Evolutionary conservation across 2,888 invertebrate species (phyloP), one percentile per base, ranked within the genome.

Genomic region (Philonicus albiceps): DNA sequence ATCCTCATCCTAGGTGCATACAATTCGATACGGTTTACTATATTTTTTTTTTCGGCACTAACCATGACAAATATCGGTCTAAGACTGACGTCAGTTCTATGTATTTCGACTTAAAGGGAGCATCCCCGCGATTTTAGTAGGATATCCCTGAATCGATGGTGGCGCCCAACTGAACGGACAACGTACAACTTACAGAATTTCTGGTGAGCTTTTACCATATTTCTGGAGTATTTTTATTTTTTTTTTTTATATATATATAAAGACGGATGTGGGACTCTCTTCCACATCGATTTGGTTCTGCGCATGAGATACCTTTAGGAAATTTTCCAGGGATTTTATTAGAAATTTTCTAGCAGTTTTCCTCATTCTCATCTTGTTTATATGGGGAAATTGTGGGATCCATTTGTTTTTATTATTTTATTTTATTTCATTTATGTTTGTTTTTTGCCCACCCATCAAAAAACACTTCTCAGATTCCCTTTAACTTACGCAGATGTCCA

Each of bases 41-140:
- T 31, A 31, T 31, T 88, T 89, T 89, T 88, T 22, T 55, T 64
- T 88, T 90, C 90, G 91, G 89, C 90, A 92, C 92, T 91, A 92
- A 91, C 90, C 92, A 91, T 91, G 90, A 90, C 92, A 91, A 91
- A 92, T 91, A 91, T 91, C 92, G 91, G 91, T 91, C 91, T 90
- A 90, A 90, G 91, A 92, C 92, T 92, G 92, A 92, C 90, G 90
- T 90, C 89, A 89, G 89, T 88, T 89, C 86, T 88, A 86, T 88
- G 88, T 87, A 88, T 87, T 88, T 87, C 37, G 73, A 27, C 43
- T 73, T 84, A 73, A 43, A 84, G 43, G 84, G 84, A 84, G 73
- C 84, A 84, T 84, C 84, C 43, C 84, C 55, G 40, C 27, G 81
- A 84, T 43, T 43, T 43, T 16, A 19, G 19, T 22, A 64, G 27